Evolutionary conservation across 2,113 vertebrate species (phyloP).

Genomic region (Dryoscopus gambensis): DNA sequence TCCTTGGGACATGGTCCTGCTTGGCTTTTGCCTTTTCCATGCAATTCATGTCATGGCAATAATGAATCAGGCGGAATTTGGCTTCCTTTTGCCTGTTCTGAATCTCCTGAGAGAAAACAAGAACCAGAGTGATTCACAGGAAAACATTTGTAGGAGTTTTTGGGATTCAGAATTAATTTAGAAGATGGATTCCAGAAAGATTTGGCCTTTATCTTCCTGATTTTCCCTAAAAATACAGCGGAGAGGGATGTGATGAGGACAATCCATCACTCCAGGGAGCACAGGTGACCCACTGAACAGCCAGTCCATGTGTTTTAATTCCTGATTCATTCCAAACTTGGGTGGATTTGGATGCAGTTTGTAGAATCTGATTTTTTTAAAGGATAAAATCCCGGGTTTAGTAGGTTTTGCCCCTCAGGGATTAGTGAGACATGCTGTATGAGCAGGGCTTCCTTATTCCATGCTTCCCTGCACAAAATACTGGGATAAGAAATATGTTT

Average conservation of each 20-base stretch:
- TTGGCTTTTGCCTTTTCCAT: not conserved
- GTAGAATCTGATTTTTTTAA: not conserved
- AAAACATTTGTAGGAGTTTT: not conserved
- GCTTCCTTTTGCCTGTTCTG: not conserved
- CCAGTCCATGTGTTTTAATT: not conserved
- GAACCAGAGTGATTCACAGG: not conserved
- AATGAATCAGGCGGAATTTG: not conserved
- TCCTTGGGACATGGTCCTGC: not conserved
- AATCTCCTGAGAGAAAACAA: not conserved
- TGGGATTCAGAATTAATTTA: fast-evolving
- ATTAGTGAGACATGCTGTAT: not conserved
- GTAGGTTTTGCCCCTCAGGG: not conserved
- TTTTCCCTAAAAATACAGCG: not conserved
- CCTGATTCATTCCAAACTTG: not conserved
- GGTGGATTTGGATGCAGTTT: fast-evolving
- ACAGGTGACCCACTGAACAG: not conserved
- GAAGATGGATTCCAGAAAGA: not conserved
- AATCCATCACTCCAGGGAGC: no score
- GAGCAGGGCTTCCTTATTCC: not conserved
- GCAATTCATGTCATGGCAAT: not conserved
- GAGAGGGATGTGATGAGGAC: not conserved
- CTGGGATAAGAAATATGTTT: not conserved
- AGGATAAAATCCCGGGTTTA: not conserved
- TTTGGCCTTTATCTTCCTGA: fast-evolving
- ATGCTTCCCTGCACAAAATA: not conserved